Conservation (phyloP, 1,140 invertebrate species). For the Trichomalopsis sarcophagae region DNA sequence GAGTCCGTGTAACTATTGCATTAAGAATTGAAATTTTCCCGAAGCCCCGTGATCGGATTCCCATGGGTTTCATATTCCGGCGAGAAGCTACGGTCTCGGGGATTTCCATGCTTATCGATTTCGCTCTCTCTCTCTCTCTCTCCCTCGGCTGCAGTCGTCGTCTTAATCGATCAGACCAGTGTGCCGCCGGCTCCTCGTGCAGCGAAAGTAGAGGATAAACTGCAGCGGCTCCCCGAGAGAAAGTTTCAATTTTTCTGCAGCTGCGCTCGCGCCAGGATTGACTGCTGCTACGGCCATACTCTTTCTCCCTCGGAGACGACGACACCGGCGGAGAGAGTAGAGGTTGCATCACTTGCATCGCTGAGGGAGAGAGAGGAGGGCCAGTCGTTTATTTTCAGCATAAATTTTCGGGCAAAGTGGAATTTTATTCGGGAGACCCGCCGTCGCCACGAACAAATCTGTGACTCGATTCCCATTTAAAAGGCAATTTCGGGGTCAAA, state of each 20-base stretch:
- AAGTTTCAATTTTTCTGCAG: constrained; percentile 47
- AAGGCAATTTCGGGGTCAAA: constrained; percentile 36
- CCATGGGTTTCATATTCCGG: constrained; percentile 32
- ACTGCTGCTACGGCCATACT: constrained; percentile 29
- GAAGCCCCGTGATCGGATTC: constrained; percentile 22
- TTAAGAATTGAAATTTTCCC: constrained; percentile 46
- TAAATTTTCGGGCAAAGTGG: constrained; percentile 43
- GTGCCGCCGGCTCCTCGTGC: background rate
- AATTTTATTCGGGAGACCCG: constrained; percentile 37
- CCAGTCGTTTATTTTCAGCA: constrained; percentile 32
- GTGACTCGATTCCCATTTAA: constrained; percentile 27
- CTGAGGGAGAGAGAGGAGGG: background rate
- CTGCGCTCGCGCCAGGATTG: constrained; percentile 35
- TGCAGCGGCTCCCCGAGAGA: background rate
- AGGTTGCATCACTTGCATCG: background rate
- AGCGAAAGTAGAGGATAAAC: constrained; percentile 6
- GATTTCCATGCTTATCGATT: constrained; percentile 49
- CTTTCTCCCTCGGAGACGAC: background rate
- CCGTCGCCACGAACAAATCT: constrained; percentile 32
- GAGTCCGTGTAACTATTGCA: constrained; percentile 33
- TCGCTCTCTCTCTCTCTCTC: background rate
- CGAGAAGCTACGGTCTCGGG: constrained; percentile 17
- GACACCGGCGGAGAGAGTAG: constrained; percentile 13
- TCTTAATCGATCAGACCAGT: constrained; percentile 40
- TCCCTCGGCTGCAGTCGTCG: background rate